phyloP scores from a whole-genome alignment of 1,140 invertebrate genomes.

The Eufriesea mexicana region DNA sequence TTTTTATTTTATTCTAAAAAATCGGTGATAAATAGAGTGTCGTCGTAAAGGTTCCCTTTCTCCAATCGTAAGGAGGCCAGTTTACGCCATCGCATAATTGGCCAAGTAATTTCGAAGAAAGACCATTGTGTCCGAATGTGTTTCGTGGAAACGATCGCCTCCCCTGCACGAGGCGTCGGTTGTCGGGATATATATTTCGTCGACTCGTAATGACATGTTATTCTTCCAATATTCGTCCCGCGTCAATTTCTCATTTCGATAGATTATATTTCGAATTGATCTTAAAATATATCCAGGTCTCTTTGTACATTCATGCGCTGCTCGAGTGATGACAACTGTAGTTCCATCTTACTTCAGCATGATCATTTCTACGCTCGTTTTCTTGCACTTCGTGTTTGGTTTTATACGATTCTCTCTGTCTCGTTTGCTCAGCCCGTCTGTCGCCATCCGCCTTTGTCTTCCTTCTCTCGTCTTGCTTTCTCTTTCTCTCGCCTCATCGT shows the following conservation, averaged over 20 bases:
- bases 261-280: conserved; percentile 18
- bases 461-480: background rate
- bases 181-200: conserved; percentile 22
- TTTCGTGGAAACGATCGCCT: conserved; percentile 21
- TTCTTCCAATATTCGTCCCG: too few species aligned
- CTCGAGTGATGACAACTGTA: too few species aligned
- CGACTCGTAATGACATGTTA: conserved; percentile 24
- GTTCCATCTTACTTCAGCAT: background rate
- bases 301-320: background rate
- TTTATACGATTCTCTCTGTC: background rate
- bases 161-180: conserved; percentile 23
- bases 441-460: conserved; percentile 23
- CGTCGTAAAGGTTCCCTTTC: conserved; percentile 3
- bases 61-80: conserved; percentile 7
- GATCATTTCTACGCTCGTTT: background rate
- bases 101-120: conserved; percentile 21
- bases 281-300: background rate
- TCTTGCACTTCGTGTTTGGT: background rate
- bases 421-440: background rate
- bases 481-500: background rate
- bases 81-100: conserved; percentile 25
- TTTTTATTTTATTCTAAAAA: background rate
- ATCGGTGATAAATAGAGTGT: background rate
- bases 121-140: conserved; percentile 9
- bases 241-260: background rate